Base-by-base conservation (phyloP, 2,888 invertebrate species). In the Stomorhina lunata region DNA sequence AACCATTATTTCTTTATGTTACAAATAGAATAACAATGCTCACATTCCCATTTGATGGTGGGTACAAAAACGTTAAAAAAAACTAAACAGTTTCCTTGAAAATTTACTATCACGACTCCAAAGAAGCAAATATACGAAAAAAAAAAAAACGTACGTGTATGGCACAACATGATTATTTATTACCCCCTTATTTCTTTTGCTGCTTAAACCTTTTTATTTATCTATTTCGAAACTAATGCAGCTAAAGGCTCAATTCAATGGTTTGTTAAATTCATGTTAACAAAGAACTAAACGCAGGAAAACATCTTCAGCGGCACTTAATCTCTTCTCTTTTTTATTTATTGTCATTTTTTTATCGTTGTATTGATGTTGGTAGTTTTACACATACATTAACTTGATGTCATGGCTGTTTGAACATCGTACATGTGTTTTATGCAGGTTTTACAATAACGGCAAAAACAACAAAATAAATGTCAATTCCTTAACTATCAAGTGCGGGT, bases 301-400 rank as follows among this genome's bases (percentile, higher is more conserved):
- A 22, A 63, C 29, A 29, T 43, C 27, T 63, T 29, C 15, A 29
- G 1, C 1, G 29, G 5, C 32, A 32, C 5, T 6, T 15, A 55
- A 55, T 15, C 15, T 29, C 32, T 32, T 4, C 32, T 32, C 9
- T 55, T 53, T 53, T 27, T 25, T 53, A 20, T 20, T 1, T 15
- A 7, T 43, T 40, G 9, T 40, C n/a, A 27, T 20, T 12, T 63
- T n/a, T 43, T 45, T 63, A 9, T 12, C 45, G 7, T 29, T 29
- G 25, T 65, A 65, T 20, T 48, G 32, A 34, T 32, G 48, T 65
- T 32, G 6, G 20, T 34, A 32, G 25, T 73, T 76, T 76, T 59
- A 45, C 66, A 48, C 57, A 66, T 59, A 48, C 57, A 29, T 76
- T 76, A 76, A 57, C 76, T 66, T 66, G 34, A 66, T 34, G 29